Evolutionary conservation across 2,888 invertebrate species (phyloP).

Genomic region (Diaphora mendica): DNA sequence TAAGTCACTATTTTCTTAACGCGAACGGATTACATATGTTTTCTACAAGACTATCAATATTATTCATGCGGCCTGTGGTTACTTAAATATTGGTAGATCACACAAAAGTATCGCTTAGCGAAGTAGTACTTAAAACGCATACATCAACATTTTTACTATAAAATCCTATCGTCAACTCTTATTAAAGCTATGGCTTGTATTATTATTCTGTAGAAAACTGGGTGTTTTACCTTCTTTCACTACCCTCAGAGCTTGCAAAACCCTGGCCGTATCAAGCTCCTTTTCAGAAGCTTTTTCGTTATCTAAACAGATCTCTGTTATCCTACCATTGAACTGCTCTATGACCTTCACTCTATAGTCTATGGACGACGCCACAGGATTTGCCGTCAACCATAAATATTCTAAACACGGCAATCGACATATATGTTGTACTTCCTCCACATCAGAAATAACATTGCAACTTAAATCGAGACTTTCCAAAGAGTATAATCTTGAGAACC

Average conservation of each 20-base stretch:
- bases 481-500: constrained; percentile 94
- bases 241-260: constrained; percentile 94
- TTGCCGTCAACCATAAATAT: constrained; percentile 94
- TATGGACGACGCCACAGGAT: constrained; percentile 93
- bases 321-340: constrained; percentile 94
- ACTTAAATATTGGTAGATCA: not conserved
- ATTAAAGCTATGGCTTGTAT: constrained; percentile 79
- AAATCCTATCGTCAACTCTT: constrained; percentile 73
- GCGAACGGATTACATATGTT: not conserved
- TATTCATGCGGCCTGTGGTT: not conserved
- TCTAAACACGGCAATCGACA: constrained; percentile 95
- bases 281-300: constrained; percentile 94
- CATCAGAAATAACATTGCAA: constrained; percentile 92
- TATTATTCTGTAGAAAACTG: constrained; percentile 83
- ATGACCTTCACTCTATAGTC: constrained; percentile 97
- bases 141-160: not conserved
- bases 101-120: not conserved
- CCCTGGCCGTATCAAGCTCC: constrained; percentile 96
- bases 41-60: not conserved
- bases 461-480: constrained; percentile 94
- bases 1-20: no score
- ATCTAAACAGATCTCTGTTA: constrained; percentile 94
- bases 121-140: not conserved
- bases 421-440: constrained; percentile 93
- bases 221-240: constrained; percentile 90